Evolutionary conservation across 2,888 invertebrate genomes (phyloP).

Genomic region (Drosophila emarginata): DNA sequence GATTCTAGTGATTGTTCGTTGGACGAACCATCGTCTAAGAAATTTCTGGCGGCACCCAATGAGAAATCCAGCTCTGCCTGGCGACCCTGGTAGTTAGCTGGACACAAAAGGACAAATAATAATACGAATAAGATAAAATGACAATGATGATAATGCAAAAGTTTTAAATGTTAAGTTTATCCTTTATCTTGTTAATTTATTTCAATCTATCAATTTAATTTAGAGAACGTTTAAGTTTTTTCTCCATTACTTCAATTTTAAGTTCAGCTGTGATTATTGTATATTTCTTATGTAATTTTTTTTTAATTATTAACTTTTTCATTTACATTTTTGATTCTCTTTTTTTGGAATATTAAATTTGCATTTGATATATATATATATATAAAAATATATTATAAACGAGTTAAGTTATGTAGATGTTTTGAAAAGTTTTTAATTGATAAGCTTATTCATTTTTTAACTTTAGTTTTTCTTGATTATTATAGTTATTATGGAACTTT

Average conservation of each 20-base stretch:
- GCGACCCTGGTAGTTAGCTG: constrained; percentile 83
- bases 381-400: not conserved
- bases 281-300: constrained; percentile 61
- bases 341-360: constrained; percentile 41
- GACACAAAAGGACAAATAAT: not conserved
- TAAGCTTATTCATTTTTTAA: constrained; percentile 37
- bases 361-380: constrained; percentile 25
- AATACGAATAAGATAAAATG: no score
- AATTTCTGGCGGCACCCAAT: constrained; percentile 56
- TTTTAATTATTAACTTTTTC: constrained; percentile 39
- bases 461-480: constrained; percentile 17
- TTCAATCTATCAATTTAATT: constrained; percentile 27
- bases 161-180: constrained; percentile 60
- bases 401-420: constrained; percentile 68
- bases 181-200: constrained; percentile 42
- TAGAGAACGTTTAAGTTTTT: constrained; percentile 54
- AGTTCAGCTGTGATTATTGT: constrained; percentile 78
- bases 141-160: not conserved
- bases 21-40: constrained; percentile 74
- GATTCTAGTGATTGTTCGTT: constrained; percentile 75
- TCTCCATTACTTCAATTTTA: constrained; percentile 60
- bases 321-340: constrained; percentile 50
- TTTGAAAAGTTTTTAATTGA: constrained; percentile 33
- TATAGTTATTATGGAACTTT: constrained; percentile 8
- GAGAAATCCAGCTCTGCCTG: constrained; percentile 84